Conservation (phyloP, 2,888 invertebrate genomes). For the Lasioglossum zephyrum region DNA sequence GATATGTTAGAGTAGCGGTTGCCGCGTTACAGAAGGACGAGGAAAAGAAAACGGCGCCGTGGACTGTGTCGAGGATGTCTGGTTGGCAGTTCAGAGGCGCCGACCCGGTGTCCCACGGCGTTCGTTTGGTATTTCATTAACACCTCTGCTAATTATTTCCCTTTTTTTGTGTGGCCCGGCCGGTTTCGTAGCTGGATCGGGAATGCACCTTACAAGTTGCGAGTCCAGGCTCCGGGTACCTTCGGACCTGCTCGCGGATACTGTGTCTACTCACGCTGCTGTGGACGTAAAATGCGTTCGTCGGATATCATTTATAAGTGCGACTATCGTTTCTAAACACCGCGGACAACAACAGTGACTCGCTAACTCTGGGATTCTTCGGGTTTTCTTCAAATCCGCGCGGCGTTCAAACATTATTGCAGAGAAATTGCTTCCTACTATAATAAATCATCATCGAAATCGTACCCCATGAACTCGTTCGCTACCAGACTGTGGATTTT, state of each 20-base stretch:
- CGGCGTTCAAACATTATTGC: not conserved
- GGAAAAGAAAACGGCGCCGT: constrained; percentile 81
- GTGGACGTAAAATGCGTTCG: constrained; percentile 32
- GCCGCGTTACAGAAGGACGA: constrained; percentile 54
- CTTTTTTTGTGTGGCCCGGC: constrained; percentile 74
- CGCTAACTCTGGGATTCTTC: not conserved
- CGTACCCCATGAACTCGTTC: too few relatives aligned
- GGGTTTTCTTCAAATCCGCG: not conserved
- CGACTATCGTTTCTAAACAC: constrained; percentile 10
- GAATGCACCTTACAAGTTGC: constrained; percentile 73
- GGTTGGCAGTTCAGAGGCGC: constrained; percentile 83
- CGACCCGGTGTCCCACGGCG: constrained; percentile 82
- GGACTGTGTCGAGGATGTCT: constrained; percentile 83
- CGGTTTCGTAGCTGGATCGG: constrained; percentile 70
- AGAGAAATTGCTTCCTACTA: not conserved
- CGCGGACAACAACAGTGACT: not conserved
- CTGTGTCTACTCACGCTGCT: constrained; percentile 27
- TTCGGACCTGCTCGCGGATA: constrained; percentile 32
- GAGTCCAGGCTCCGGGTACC: constrained; percentile 32
- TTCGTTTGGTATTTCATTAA: constrained; percentile 84
- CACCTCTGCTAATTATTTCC: constrained; percentile 84
- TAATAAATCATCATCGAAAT: too few relatives aligned
- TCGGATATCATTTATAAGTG: constrained; percentile 43
- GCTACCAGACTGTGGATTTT: too few relatives aligned
- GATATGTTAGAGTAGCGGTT: constrained; percentile 60